Evolutionary conservation across 2,113 vertebrate species (phyloP).

Genomic region (Xenus cinereus): DNA sequence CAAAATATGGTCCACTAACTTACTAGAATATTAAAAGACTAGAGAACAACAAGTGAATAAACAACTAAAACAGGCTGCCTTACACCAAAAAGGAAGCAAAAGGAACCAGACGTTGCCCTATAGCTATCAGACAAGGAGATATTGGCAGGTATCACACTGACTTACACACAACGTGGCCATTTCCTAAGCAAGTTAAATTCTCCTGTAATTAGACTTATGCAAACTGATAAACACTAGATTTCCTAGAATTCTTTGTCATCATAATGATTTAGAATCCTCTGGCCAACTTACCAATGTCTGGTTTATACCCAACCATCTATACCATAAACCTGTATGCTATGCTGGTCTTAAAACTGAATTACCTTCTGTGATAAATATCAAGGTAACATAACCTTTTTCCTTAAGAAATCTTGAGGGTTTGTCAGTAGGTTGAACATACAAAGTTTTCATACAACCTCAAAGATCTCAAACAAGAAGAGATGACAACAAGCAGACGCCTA

Average conservation of each 20-base stretch:
- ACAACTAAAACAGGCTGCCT: neutral
- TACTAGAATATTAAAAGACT: neutral
- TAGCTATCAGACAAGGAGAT: neutral
- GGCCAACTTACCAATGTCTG: neutral
- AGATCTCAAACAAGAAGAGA: neutral
- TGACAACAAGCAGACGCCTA: neutral
- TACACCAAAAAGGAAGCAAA: neutral
- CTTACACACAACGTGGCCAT: neutral
- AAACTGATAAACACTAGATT: neutral
- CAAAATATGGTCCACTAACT: neutral
- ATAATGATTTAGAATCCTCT: neutral
- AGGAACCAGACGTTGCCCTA: neutral
- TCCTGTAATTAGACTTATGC: neutral
- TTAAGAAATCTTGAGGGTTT: neutral
- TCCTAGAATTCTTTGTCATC: neutral
- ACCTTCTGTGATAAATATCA: neutral
- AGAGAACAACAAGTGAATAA: neutral
- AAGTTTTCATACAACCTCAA: neutral
- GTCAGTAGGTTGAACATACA: neutral
- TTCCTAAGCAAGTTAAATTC: neutral
- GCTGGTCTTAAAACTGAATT: neutral
- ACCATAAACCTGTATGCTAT: neutral
- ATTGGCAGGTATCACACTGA: neutral
- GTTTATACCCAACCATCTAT: neutral
- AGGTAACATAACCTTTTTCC: neutral